Base-by-base conservation (phyloP, 1,140 invertebrate species). In the Drosophila sturtevanti region DNA sequence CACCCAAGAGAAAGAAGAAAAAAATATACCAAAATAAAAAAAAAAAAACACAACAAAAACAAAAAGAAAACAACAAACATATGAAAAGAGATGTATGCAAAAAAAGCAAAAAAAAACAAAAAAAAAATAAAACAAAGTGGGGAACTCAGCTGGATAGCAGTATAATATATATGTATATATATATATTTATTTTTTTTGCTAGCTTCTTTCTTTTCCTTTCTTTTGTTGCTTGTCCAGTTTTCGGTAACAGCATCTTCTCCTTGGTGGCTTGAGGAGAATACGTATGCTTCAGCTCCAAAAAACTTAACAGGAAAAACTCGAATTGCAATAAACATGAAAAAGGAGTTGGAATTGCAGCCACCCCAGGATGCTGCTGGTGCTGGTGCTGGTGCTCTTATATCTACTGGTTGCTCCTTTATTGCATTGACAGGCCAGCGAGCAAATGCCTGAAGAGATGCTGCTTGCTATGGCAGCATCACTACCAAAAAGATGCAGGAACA, bases 261-360 rank as follows among this genome's bases (percentile, higher is more conserved):
- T 10, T 5, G 10, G 3, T 10, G 21, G 44, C 52, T 34, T 27
- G 52, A 55, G 52, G 52, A 56, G 54, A 56, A 56, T 56, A 35
- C 54, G 54, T 56, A 35, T 56, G 54, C 31, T 35, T 24, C n/a
- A 34, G 52, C 7, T 55, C 52, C n/a, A 31, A 11, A 34, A 34
- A 18, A 34, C n/a, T 31, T 4, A 55, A 55, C 52, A 55, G 22
- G 14, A 56, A 56, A 64, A 81, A 81, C 80, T 87, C 54, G 31
- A 56, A 56, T 87, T 82, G 82, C 82, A 79, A 86, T 86, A 86
- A 86, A 86, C 82, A 87, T 79, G 82, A 71, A 72, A 87, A 86
- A 77, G 79, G 84, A 56, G 62, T 65, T 22, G 54, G 55, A 51
- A 54, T 56, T 64, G 31, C 63, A 48, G 63, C 9, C 48, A 22